phyloP scores from a whole-genome alignment of 2,888 invertebrate species.

The Steinernema hermaphroditum region DNA sequence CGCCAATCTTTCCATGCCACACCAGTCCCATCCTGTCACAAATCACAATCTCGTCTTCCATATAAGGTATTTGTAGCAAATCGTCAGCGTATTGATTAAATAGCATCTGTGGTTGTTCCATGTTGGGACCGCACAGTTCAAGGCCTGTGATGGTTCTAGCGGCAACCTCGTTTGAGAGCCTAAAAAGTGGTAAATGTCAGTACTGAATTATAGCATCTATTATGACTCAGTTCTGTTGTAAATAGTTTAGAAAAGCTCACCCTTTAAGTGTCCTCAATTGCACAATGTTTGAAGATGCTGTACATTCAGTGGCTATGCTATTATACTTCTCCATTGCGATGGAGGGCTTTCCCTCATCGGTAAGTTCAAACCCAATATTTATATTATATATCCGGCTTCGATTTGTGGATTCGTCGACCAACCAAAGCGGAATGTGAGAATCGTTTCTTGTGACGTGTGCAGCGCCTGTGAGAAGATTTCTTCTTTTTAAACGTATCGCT shows the following conservation, averaged over 20 bases:
- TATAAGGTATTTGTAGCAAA: background rate
- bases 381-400: background rate
- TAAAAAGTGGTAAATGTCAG: no score
- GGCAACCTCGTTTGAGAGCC: background rate
- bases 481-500: background rate
- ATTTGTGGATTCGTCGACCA: background rate
- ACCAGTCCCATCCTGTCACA: background rate
- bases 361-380: background rate
- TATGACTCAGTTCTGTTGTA: no score
- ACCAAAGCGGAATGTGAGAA: background rate
- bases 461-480: background rate
- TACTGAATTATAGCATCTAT: no score
- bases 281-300: background rate
- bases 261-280: background rate
- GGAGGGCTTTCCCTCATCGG: background rate
- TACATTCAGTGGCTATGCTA: background rate
- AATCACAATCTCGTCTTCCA: background rate
- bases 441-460: background rate
- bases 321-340: background rate
- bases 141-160: background rate
- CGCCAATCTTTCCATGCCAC: slow-evolving; percentile 12
- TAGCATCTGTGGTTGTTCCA: background rate
- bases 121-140: background rate
- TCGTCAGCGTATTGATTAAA: background rate
- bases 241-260: no score